Base-by-base conservation (phyloP, 2,797 vertebrate genomes). In the Hafferia zeledoni region DNA sequence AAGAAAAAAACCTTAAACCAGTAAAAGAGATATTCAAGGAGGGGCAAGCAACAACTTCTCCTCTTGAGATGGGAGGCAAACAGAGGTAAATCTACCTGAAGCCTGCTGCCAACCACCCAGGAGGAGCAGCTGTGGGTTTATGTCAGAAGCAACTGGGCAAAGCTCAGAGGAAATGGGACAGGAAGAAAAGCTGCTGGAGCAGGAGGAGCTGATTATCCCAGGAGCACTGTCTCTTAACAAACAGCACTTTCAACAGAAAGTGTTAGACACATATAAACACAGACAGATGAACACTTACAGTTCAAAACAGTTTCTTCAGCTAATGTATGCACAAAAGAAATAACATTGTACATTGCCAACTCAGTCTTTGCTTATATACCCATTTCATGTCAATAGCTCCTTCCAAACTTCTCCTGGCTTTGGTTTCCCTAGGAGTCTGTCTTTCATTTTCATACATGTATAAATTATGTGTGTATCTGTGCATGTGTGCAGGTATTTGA, bases 161-260 rank as follows among this genome's bases (percentile, higher is more conserved):
- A 12, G 18, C 39, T 83, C 5, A 64, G 31, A 35, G 14, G 13
- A 44, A 79, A 37, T 11, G 27, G 13, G 25, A 72, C 10, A 61
- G 3, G 5, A 20, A 69, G 14, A n/a, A 65, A 65, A 56, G 15
- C 16, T 50, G 7, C 39, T 37, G 17, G 10, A 75, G 28, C 14
- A 63, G 44, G 20, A 83, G 18, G 7, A 90, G 12, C 5, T n/a
- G 25, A 43, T 39, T 71, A 25, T 55, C 20, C 18, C 0, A 0
- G 33, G 5, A 87, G n/a, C 14, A 69, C 5, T 4, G 0, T 57
- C 46, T 64, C 43, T 52, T 28, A 76, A 61, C 57, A 91, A 87
- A 59, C 20, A 60, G 25, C 19, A 37, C 23, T 64, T 77, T 49
- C 33, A 76, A 43, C 30, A 82, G 28, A 56, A 88, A 83, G 9